These are phyloP conservation scores for Callyntrura sp. DNA, from an alignment of 2,888 invertebrate species.

Conservation along the genomic window DNA sequence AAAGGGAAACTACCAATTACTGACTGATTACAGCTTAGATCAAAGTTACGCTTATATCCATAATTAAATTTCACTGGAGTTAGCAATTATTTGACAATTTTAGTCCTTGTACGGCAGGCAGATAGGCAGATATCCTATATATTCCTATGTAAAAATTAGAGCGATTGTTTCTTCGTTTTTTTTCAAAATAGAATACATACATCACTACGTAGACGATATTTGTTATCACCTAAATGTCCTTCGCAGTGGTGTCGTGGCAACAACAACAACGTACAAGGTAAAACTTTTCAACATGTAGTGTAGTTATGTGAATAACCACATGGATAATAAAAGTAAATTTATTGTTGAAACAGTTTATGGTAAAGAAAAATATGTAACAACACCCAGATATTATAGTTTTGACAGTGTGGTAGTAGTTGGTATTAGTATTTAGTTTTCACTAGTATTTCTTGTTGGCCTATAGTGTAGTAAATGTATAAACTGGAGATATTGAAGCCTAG, in stretches of 20 bases:
- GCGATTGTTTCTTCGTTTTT: not conserved
- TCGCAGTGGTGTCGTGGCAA: not conserved
- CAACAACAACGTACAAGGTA: constrained; percentile 3
- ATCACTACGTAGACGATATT: not conserved
- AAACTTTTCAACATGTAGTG: not conserved
- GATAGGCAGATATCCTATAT: no score
- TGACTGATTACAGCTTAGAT: not conserved
- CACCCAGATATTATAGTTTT: not conserved
- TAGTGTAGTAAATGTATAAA: not conserved
- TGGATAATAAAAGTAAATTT: not conserved
- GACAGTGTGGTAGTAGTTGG: not conserved
- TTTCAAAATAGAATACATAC: constrained; percentile 4
- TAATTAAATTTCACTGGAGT: not conserved
- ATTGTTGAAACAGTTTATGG: constrained; percentile 4
- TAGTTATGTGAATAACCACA: no score
- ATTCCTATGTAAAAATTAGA: constrained; percentile 1
- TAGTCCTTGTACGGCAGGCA: constrained; percentile 17
- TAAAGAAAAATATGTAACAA: constrained; percentile 36
- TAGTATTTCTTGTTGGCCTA: not conserved
- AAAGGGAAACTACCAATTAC: not conserved
- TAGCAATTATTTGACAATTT: constrained; percentile 13
- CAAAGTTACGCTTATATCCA: not conserved
- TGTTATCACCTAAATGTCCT: constrained; percentile 1
- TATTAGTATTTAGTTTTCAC: not conserved
- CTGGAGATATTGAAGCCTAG: not conserved